Base-by-base conservation (phyloP, 2,888 invertebrate genomes). In the Polylopha cassiicola region DNA sequence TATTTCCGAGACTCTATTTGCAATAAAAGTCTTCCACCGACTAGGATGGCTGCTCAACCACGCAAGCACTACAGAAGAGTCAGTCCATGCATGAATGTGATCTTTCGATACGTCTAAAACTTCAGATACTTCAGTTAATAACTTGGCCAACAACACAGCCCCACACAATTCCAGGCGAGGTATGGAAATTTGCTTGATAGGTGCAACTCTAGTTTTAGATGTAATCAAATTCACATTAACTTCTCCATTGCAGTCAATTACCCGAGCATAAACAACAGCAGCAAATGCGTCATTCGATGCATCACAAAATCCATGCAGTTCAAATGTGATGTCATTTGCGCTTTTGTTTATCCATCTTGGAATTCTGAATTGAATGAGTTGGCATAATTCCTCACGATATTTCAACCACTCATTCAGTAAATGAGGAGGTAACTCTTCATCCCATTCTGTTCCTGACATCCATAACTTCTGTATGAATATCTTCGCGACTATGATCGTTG, bases 71-170 rank as follows among this genome's bases (percentile, higher is more conserved):
- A 28, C 27, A 8, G 5, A 3, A 4, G 27, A 28, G 11, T 28
- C 27, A 8, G 27, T 16, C 27, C 27, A 28, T 14, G 27, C 27
- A 6, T 28, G 27, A 8, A 28, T 16, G 27, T 14, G 14, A 2
- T 6, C 7, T 4, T 4, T 7, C 3, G 21, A 8, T 3, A 21
- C n/a, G 4, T 21, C 8, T 3, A 21, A 7, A 5, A 21, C 21
- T n/a, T 7, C 21, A 5, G 21, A 21, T n/a, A 21, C 21, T 21
- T 21, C 21, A n/a, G 8, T 8, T 7, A 21, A 21, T 8, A 21
- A n/a, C n/a, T 21, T 21, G 5, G 21, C 21, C 8, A 21, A 8
- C n/a, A 21, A n/a, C n/a, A n/a, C n/a, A n/a, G n/a, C n/a, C n/a
- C n/a, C n/a, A n/a, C n/a, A n/a, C n/a, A n/a, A n/a, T n/a, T n/a